Evolutionary conservation across 2,888 invertebrate genomes (phyloP), one percentile per base, ranked within the genome.

Genomic region (Gryllus longicercus): DNA sequence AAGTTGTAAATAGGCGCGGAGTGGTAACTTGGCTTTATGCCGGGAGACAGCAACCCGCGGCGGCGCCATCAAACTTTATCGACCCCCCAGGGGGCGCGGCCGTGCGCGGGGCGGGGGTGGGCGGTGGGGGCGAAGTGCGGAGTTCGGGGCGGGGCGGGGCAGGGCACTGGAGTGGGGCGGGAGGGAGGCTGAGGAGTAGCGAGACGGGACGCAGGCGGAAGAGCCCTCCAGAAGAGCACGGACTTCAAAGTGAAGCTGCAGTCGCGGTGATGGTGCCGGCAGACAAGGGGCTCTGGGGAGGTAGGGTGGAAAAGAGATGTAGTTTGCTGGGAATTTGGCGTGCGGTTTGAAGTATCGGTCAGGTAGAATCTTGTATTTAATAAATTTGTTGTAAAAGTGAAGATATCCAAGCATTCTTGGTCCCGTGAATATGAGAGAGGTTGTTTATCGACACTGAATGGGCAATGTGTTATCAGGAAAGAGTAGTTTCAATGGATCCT

Each of bases 1-100:
- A 63, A 63, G 63, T 63, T 63, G 63, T 63, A 63, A 63, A 63
- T 63, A 63, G 63, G 63, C 63, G 63, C n/a, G 63, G 63, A 63
- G 63, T 63, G 63, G 63, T 63, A 63, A 63, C 63, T 63, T 63
- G 63, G 63, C 63, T 63, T 63, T 63, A 63, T 63, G 63, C 63
- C 16, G 3, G 63, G 38, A 14, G 63, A 63, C 63, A 63, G 63
- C 63, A 3, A 8, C 63, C n/a, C n/a, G n/a, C n/a, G n/a, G 63
- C 63, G 63, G 63, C 14, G 63, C 63, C 63, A 63, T 63, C 63
- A 63, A 63, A 14, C 63, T 63, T 63, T 63, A 63, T 63, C 63
- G 63, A 63, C 63, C 63, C n/a, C 63, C n/a, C 63, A 14, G 16
- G 63, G n/a, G 63, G 63, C 16, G n/a, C 16, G 63, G 14, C n/a